Conservation (phyloP, 2,888 invertebrate genomes). For the Calameuta pallipes region DNA sequence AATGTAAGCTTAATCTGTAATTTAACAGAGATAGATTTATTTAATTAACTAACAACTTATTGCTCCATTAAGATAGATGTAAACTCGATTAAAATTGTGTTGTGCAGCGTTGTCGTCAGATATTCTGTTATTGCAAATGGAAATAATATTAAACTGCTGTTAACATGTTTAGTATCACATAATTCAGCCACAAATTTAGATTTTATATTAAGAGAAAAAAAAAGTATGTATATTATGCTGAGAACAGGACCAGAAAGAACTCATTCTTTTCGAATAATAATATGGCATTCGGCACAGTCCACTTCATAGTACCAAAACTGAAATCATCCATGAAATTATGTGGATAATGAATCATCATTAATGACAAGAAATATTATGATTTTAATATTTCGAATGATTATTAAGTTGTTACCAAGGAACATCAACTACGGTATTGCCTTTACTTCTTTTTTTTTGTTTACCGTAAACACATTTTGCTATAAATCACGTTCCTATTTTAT, state of each 20-base stretch:
- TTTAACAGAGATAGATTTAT: background rate
- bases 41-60: background rate
- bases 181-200: background rate
- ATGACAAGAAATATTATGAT: background rate
- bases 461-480: background rate
- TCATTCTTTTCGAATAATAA: background rate
- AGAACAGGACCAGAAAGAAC: background rate
- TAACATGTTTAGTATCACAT: background rate
- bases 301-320: background rate
- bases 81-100: constrained; percentile 18
- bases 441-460: background rate
- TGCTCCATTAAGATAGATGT: background rate
- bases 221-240: background rate
- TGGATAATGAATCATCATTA: background rate
- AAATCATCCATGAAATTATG: background rate
- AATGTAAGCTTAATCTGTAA: background rate
- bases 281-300: background rate
- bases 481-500: background rate
- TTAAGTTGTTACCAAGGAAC: background rate
- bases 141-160: constrained; percentile 20
- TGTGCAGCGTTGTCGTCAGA: constrained; percentile 24
- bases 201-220: background rate
- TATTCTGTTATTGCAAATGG: constrained; percentile 28
- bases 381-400: background rate
- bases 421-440: background rate